A percentile compares a stretch with the other conserved stretches of the same genome.
These are phyloP conservation scores for Acrocephalus kingi DNA, from an alignment of 2,113 vertebrate genomes.

Conservation along the genomic window DNA sequence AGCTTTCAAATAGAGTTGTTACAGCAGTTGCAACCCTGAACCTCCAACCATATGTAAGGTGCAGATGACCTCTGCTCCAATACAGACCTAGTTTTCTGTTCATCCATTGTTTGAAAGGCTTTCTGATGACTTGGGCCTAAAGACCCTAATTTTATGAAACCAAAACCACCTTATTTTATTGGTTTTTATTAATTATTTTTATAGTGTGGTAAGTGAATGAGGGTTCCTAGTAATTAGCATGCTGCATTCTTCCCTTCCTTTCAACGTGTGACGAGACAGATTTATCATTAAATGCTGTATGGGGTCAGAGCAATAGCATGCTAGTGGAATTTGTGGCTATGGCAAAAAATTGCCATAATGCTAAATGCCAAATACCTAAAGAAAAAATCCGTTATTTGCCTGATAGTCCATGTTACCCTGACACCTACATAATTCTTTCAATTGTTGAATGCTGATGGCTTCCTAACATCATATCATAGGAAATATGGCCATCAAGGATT, in stretches of 20 bases:
- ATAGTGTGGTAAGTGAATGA: not conserved
- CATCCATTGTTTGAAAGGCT: not conserved
- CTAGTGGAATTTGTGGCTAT: not conserved
- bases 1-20: not conserved
- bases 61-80: not conserved
- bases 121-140: not conserved
- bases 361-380: not conserved
- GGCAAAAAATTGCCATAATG: not conserved
- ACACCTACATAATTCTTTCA: not conserved
- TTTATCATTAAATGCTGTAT: not conserved
- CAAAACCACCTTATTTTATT: not conserved
- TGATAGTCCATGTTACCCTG: not conserved
- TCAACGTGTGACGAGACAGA: not conserved
- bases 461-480: not conserved
- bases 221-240: not conserved
- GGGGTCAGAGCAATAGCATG: not conserved
- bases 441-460: accelerated
- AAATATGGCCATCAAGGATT: not conserved
- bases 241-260: not conserved
- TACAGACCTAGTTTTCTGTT: not conserved
- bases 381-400: not conserved
- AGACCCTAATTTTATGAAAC: not conserved
- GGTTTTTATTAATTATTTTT: not conserved
- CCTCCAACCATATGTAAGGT: accelerated
- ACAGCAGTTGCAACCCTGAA: not conserved